Conservation (phyloP, 2,888 invertebrate species). For the Alloscopus bannaensis region DNA sequence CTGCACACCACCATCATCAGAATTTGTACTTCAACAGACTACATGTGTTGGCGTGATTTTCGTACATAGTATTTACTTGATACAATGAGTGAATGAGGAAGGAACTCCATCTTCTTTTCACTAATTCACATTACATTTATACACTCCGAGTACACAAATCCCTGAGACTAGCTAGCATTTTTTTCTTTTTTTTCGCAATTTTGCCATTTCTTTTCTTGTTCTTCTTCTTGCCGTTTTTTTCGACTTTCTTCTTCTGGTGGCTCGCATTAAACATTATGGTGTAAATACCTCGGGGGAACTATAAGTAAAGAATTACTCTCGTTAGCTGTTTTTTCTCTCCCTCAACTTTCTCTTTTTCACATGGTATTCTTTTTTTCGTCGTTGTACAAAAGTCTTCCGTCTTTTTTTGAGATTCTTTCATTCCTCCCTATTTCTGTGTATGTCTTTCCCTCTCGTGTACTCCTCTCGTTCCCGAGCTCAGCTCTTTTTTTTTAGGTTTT, state of each 20-base stretch:
- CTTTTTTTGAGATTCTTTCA: constrained; percentile 20
- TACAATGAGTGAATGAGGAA: no score
- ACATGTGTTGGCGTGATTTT: no score
- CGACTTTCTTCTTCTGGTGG: neutral
- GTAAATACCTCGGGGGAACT: constrained; percentile 64
- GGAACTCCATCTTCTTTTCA: neutral
- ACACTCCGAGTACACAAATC: neutral
- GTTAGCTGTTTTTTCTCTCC: constrained; percentile 57
- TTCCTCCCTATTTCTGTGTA: constrained; percentile 13
- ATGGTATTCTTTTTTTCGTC: no score
- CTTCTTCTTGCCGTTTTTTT: neutral
- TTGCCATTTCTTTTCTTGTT: constrained; percentile 7
- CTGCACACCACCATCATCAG: no score
- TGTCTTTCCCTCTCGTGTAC: no score
- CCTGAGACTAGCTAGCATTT: neutral
- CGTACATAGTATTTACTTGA: no score
- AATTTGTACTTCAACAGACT: no score
- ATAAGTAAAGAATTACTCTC: constrained; percentile 65
- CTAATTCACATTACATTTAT: constrained; percentile 11
- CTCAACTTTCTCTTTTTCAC: no score
- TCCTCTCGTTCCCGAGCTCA: no score
- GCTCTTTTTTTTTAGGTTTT: no score
- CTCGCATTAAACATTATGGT: constrained; percentile 52
- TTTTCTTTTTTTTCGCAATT: no score
- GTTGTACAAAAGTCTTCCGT: no score